These are phyloP conservation scores for Torymus texanus DNA, from an alignment of 2,888 invertebrate genomes.

Conservation along the genomic window DNA sequence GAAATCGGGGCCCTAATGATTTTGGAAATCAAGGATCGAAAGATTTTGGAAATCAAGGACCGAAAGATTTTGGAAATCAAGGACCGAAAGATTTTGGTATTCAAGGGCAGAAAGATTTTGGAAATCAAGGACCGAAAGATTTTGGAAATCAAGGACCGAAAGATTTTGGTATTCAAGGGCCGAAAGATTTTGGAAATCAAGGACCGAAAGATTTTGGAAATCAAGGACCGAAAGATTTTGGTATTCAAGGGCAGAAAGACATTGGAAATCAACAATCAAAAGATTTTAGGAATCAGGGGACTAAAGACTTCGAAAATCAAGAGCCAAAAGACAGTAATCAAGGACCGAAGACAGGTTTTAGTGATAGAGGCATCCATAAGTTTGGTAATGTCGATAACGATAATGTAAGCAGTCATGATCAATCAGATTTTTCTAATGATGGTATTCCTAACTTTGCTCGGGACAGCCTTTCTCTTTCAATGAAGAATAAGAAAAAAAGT, in stretches of 20 bases:
- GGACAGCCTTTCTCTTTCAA: too few species aligned
- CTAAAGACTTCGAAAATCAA: constrained; percentile 46
- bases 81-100: constrained; percentile 48
- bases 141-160: background rate
- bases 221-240: constrained; percentile 48
- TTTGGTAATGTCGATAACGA: background rate
- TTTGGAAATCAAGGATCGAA: constrained; percentile 30
- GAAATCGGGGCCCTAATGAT: constrained; percentile 11
- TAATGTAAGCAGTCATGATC: too few species aligned
- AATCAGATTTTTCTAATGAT: too few species aligned
- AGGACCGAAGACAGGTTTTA: constrained; percentile 13
- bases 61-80: constrained; percentile 45
- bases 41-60: constrained; percentile 26
- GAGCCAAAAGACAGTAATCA: constrained; percentile 20
- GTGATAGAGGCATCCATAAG: background rate
- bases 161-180: constrained; percentile 51
- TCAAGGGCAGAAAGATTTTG: constrained; percentile 40
- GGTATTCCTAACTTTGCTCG: too few species aligned
- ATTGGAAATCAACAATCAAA: constrained; percentile 39
- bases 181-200: constrained; percentile 17
- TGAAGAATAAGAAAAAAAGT: too few species aligned
- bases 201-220: constrained; percentile 39
- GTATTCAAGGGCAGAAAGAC: constrained; percentile 36
- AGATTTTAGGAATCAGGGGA: constrained; percentile 1
- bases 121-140: constrained; percentile 38